These are phyloP conservation scores for Rhamnusium bicolor DNA, from an alignment of 2,888 invertebrate species.

Conservation along the genomic window DNA sequence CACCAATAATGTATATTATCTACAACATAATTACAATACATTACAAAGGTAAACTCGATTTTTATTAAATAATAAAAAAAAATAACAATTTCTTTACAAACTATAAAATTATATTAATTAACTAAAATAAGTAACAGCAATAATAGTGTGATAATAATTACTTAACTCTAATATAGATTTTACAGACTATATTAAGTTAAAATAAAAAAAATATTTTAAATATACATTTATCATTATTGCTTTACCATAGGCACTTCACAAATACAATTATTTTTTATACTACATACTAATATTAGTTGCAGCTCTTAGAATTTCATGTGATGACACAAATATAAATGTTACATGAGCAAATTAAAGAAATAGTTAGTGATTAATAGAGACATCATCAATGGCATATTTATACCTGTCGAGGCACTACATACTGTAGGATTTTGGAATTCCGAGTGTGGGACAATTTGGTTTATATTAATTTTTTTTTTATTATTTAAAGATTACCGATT, in stretches of 20 bases:
- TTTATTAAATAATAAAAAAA: neutral
- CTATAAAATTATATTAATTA: neutral
- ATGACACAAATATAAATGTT: neutral
- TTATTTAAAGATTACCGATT: too few species aligned
- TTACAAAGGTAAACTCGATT: neutral
- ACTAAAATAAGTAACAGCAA: neutral
- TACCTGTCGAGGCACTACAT: too few species aligned
- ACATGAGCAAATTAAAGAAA: too few species aligned
- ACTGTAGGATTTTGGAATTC: too few species aligned
- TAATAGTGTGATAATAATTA: constrained; percentile 1
- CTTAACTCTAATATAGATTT: neutral
- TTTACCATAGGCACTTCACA: constrained; percentile 16
- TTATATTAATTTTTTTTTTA: too few species aligned
- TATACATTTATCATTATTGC: constrained; percentile 9
- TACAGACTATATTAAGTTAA: neutral
- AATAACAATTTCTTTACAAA: neutral
- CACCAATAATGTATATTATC: constrained; percentile 20
- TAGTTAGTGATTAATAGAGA: too few species aligned
- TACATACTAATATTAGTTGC: neutral
- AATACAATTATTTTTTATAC: neutral
- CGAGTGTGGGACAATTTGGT: too few species aligned
- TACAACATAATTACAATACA: constrained; percentile 14
- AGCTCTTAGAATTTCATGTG: neutral
- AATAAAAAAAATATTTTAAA: neutral
- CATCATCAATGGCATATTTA: too few species aligned